phyloP scores from a whole-genome alignment of 2,113 vertebrate genomes.

The Toxostoma redivivum region DNA sequence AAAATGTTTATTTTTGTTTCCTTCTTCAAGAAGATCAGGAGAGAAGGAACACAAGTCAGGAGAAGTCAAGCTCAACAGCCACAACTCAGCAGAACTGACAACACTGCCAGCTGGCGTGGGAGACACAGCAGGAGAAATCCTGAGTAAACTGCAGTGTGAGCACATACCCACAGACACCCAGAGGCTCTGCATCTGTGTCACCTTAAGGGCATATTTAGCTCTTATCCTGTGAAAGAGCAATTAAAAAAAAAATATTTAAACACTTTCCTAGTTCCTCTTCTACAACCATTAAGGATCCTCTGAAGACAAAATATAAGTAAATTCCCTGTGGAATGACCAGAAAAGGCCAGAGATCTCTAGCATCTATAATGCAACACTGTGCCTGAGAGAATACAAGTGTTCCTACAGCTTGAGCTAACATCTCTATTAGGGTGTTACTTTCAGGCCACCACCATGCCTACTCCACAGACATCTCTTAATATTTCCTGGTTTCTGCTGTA shows the following conservation, averaged over 20 bases:
- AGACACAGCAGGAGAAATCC: neutral
- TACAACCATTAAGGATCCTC: neutral
- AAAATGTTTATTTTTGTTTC: neutral
- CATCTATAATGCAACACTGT: neutral
- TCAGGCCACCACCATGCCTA: neutral
- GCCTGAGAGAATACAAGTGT: neutral
- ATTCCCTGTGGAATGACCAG: neutral
- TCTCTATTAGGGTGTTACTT: neutral
- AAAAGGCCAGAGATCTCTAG: neutral
- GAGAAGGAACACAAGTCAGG: neutral
- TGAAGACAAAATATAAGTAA: neutral
- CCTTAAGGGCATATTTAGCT: neutral
- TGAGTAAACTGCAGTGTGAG: neutral
- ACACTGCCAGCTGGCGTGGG: neutral
- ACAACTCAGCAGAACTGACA: neutral
- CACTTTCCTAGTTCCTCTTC: neutral
- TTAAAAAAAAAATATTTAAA: neutral
- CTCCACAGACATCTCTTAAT: neutral
- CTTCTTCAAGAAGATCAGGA: neutral
- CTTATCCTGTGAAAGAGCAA: neutral
- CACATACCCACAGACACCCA: neutral
- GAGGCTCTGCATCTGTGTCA: neutral
- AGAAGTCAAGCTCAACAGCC: neutral
- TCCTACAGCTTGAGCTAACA: neutral
- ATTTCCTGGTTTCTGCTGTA: neutral